Conservation (phyloP, 2,888 invertebrate genomes). For the Hyalella azteca region DNA sequence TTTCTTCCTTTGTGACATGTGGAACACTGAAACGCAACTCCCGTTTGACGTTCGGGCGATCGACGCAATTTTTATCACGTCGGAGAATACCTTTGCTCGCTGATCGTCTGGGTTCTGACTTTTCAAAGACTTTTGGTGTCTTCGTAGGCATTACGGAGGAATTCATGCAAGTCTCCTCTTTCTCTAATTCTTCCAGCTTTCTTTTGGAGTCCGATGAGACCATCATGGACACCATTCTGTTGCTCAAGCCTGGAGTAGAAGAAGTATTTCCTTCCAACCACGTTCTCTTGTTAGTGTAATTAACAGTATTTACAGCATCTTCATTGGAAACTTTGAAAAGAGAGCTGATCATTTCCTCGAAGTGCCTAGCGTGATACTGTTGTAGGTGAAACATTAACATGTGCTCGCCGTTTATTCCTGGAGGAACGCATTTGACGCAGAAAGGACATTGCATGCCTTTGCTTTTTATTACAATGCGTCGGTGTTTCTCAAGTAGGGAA, state of each 20-base stretch:
- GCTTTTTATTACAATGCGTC: conserved; percentile 39
- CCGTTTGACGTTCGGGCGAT: conserved; percentile 44
- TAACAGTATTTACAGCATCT: conserved; percentile 34
- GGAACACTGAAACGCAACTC: conserved; percentile 58
- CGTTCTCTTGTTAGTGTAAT: conserved; percentile 13
- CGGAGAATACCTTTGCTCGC: conserved; percentile 54
- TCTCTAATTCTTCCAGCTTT: conserved; percentile 23
- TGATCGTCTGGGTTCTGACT: neutral
- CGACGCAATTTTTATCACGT: conserved; percentile 24
- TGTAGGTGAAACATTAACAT: conserved; percentile 55
- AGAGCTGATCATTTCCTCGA: conserved; percentile 43
- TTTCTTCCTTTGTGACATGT: conserved; percentile 55
- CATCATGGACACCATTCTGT: conserved; percentile 42
- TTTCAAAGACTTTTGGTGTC: conserved; percentile 1
- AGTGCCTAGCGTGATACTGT: conserved; percentile 47
- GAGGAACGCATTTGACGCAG: conserved; percentile 52
- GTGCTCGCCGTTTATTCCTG: conserved; percentile 53
- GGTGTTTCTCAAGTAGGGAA: conserved; percentile 48
- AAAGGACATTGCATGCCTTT: conserved; percentile 55
- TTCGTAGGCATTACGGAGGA: conserved; percentile 6
- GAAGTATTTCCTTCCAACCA: conserved; percentile 43
- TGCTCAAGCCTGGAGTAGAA: conserved; percentile 54
- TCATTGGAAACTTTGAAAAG: conserved; percentile 43
- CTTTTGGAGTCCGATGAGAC: conserved; percentile 16
- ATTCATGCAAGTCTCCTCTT: conserved; percentile 45